Base-by-base conservation (phyloP, 2,113 vertebrate species). In the Melanerpes aurifrons region DNA sequence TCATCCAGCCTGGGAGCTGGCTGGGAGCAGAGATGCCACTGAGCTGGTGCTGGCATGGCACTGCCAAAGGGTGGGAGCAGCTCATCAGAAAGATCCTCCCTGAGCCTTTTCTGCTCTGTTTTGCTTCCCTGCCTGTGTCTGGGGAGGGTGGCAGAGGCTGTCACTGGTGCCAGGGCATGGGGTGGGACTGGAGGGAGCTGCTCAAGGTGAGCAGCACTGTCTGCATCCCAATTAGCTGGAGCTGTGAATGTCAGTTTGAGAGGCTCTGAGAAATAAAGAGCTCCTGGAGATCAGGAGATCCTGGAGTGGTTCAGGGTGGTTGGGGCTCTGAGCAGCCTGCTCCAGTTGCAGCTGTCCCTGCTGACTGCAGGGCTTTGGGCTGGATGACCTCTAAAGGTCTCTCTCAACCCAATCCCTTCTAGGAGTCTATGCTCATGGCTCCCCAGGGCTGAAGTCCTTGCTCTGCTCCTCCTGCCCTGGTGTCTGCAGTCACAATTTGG, bases 211-310 rank as follows among this genome's bases (percentile, higher is more conserved):
- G 18, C 64, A 50, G 24, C 67, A 24, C 82, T 59, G 92, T 91
- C 95, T 96, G 94, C 92, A 94, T 94, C 68, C 76, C 8, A 16
- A 89, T 95, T 28, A 93, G 78, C 84, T 77, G 78, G 11, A 80
- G 69, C 66, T 54, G 10, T 4, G 16, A 35, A 16, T 8, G 35
- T 8, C 31, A 9, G 66, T 67, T 5, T 16, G 7, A 57, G 76
- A 75, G 20, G 48, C 59, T 86, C 35, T 7, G 3, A 35, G 90
- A 58, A 22, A 54, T 54, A 67, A 57, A 26, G 24, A 35, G 16
- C 77, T 89, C 19, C 28, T 67, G 73, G 29, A 31, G 63, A 10
- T 19, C 54, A 56, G 54, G 54, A 56, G 56, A 29, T 57, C 28
- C 15, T 57, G 26, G 26, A 29, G 28, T 18, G 16, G 15, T 57